Evolutionary conservation across 2,113 vertebrate genomes (phyloP), one percentile per base, ranked within the genome.

Genomic region (Chaenocephalus aceratus): DNA sequence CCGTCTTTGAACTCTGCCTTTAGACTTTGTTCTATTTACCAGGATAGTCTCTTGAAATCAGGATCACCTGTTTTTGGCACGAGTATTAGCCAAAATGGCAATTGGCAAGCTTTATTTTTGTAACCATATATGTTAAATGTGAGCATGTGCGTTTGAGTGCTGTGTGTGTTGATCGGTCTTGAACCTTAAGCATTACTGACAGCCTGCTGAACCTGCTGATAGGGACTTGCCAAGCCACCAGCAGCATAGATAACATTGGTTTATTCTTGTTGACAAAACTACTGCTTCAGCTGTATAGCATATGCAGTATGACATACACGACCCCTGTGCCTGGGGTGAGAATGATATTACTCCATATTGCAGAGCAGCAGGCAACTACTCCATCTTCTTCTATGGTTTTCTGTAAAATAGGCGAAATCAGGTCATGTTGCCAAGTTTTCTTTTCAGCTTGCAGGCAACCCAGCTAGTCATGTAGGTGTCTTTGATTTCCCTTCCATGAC

Each of bases 401-500:
- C 6, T 30, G 56, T 51, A 75, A 77, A 86, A 56, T 10, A 26
- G 72, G 54, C 64, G 18, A 87, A 92, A 90, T 84, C 86, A 86
- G 87, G 85, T 89, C 86, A 84, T 21, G 72, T 87, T 75, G 80
- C 69, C 45, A 0, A 72, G 67, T 36, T 45, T 72, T 30, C 72
- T 72, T 83, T 51, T 65, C 71, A 64, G 75, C 82, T 69, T 18
- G 7, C 70, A 82, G 79, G 81, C 74, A 80, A 84, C 59, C 16
- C 74, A 77, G 72, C 63, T 44, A 6, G 80, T 67, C 85, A 79
- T 48, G 57, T 79, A 86, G 78, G 77, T 87, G 87, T 90, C 72
- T 89, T 77, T 89, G 88, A 86, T 78, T 80, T 81, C 83, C 70
- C 72, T 74, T 54, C 60, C n/a, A 45, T 86, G 91, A 85, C 85